Evolutionary conservation across 2,888 invertebrate species (phyloP).

Genomic region (Pseudolycoriella hygida): DNA sequence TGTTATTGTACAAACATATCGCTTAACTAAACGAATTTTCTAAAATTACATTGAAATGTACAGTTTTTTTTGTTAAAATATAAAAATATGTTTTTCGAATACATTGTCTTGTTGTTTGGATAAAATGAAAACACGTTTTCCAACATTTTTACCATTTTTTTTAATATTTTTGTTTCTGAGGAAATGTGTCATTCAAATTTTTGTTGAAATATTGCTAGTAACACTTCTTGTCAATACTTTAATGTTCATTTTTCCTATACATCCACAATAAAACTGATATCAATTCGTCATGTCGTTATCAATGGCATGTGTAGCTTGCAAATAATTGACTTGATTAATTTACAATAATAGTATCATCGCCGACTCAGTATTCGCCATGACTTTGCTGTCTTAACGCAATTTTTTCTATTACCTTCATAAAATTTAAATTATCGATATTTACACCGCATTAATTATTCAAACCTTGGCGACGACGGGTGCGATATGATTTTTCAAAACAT

Average conservation of each 20-base stretch:
- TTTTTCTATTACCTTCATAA: neutral
- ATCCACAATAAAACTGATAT: too few relatives aligned
- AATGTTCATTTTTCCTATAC: too few relatives aligned
- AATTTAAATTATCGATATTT: neutral
- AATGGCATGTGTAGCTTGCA: too few relatives aligned
- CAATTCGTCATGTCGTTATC: too few relatives aligned
- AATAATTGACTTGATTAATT: neutral
- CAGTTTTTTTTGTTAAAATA: neutral
- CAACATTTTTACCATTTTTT: too few relatives aligned
- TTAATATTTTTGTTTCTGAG: too few relatives aligned
- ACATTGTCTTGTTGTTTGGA: too few relatives aligned
- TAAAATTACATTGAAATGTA: neutral
- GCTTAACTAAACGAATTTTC: conserved; percentile 1
- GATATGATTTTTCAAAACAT: neutral
- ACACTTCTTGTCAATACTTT: too few relatives aligned
- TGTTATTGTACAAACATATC: conserved; percentile 4
- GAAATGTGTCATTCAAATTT: too few relatives aligned
- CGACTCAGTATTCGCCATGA: neutral
- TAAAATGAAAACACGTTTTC: too few relatives aligned
- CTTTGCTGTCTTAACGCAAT: neutral
- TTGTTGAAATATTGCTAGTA: too few relatives aligned
- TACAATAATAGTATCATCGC: neutral
- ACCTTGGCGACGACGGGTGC: neutral
- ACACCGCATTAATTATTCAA: neutral
- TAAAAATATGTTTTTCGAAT: too few relatives aligned